A percentile compares a stretch with the other conserved stretches of the same genome.
Evolutionary conservation across 2,888 invertebrate species (phyloP).

Genomic region (Hermodice carunculata): DNA sequence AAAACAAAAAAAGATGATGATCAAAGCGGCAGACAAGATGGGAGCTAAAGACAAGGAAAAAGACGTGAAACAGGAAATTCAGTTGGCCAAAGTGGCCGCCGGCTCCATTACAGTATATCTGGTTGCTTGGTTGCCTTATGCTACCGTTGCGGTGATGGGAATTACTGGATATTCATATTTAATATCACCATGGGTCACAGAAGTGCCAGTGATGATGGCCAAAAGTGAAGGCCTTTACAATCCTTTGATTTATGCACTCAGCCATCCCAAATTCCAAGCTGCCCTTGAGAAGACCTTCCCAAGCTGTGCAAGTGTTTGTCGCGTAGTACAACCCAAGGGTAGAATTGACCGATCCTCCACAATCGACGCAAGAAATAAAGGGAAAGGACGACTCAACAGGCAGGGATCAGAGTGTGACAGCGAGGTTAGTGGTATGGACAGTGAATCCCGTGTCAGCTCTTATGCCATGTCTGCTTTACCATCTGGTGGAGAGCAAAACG

Average conservation of each 20-base stretch:
- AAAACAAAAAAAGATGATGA: slow-evolving; percentile 70
- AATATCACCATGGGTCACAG: slow-evolving; percentile 59
- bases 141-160: slow-evolving; percentile 76
- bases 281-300: slow-evolving; percentile 80
- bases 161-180: slow-evolving; percentile 54
- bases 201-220: slow-evolving; percentile 81
- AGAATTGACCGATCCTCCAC: no score
- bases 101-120: slow-evolving; percentile 90
- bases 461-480: no score
- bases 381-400: no score
- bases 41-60: slow-evolving; percentile 48
- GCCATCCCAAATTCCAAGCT: slow-evolving; percentile 60
- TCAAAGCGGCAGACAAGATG: slow-evolving; percentile 68
- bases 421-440: no score
- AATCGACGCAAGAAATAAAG: no score
- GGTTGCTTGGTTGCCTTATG: slow-evolving; percentile 95
- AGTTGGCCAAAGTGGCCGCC: slow-evolving; percentile 80
- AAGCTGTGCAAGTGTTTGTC: no score
- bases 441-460: no score
- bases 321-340: no score
- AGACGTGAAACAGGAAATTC: slow-evolving; percentile 55
- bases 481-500: no score
- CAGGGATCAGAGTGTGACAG: no score
- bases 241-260: slow-evolving; percentile 78
- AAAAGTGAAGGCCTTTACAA: slow-evolving; percentile 93